phyloP scores from a whole-genome alignment of 2,113 vertebrate genomes.

The Oncorhynchus masou region DNA sequence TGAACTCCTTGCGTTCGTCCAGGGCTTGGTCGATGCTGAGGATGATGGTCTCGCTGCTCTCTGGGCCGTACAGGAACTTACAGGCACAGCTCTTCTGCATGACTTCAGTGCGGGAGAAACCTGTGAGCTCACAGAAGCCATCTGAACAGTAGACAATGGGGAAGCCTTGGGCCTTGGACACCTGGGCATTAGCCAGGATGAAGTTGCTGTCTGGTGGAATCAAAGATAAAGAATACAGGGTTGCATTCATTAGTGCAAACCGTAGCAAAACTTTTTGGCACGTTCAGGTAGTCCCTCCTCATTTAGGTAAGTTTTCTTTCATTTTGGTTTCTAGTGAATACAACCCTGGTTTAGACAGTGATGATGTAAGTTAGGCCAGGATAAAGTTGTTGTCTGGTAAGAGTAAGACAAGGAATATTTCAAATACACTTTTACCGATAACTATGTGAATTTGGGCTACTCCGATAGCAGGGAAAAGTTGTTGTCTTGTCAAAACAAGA shows the following conservation, averaged over 20 bases:
- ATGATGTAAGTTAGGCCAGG: slow-evolving; percentile 91
- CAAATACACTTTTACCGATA: too few relatives aligned
- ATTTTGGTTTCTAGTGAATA: neutral
- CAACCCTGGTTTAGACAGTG: slow-evolving; percentile 37
- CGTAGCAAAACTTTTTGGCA: slow-evolving; percentile 30
- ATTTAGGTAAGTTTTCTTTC: too few relatives aligned
- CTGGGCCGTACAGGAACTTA: slow-evolving; percentile 92
- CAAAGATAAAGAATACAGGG: neutral
- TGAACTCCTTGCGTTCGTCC: slow-evolving; percentile 93
- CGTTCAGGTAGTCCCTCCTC: too few relatives aligned
- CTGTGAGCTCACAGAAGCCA: slow-evolving; percentile 97
- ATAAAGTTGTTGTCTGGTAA: slow-evolving; percentile 97
- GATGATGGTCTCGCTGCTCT: slow-evolving; percentile 91
- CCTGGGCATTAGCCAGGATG: slow-evolving; percentile 97
- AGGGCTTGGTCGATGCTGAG: slow-evolving; percentile 87
- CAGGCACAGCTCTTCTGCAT: slow-evolving; percentile 99
- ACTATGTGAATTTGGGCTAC: too few relatives aligned
- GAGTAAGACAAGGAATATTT: slow-evolving; percentile 10
- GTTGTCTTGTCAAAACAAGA: too few relatives aligned
- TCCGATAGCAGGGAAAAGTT: too few relatives aligned
- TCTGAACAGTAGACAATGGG: slow-evolving; percentile 99
- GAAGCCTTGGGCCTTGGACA: slow-evolving; percentile 84
- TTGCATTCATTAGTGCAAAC: too few relatives aligned
- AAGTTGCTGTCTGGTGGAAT: slow-evolving; percentile 91
- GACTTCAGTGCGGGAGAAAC: slow-evolving; percentile 93